Evolutionary conservation across 1,140 invertebrate genomes (phyloP).

Genomic region (Hyles vespertilio): DNA sequence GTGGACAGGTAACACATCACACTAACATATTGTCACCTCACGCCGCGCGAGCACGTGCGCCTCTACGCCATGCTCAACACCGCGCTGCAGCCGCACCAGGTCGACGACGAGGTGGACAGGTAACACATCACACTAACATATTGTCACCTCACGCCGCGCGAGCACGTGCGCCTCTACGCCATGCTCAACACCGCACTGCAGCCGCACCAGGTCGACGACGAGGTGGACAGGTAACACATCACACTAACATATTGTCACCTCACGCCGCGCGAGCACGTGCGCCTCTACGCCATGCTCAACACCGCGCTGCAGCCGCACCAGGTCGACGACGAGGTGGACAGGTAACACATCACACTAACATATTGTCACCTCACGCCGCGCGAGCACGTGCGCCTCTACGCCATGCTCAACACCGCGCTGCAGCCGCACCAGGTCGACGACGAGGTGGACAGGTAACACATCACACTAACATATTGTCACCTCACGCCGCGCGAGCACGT

Average conservation of each 20-base stretch:
- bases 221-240: conserved; percentile 69
- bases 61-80: conserved; percentile 87
- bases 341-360: conserved; percentile 41
- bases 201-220: conserved; percentile 44
- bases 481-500: conserved; percentile 90
- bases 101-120: conserved; percentile 69
- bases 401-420: conserved; percentile 80
- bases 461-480: conserved; percentile 42
- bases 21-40: conserved; percentile 73
- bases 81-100: conserved; percentile 52
- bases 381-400: conserved; percentile 89
- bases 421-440: conserved; percentile 46
- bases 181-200: conserved; percentile 79
- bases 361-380: conserved; percentile 81
- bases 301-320: conserved; percentile 67
- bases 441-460: conserved; percentile 71
- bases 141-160: conserved; percentile 83
- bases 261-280: conserved; percentile 87
- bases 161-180: conserved; percentile 89
- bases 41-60: conserved; percentile 86
- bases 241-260: conserved; percentile 62
- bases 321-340: conserved; percentile 65
- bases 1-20: conserved; percentile 65
- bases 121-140: conserved; percentile 29
- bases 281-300: conserved; percentile 86